Conservation (phyloP, 2,113 vertebrate species). For the Promerops cafer region DNA sequence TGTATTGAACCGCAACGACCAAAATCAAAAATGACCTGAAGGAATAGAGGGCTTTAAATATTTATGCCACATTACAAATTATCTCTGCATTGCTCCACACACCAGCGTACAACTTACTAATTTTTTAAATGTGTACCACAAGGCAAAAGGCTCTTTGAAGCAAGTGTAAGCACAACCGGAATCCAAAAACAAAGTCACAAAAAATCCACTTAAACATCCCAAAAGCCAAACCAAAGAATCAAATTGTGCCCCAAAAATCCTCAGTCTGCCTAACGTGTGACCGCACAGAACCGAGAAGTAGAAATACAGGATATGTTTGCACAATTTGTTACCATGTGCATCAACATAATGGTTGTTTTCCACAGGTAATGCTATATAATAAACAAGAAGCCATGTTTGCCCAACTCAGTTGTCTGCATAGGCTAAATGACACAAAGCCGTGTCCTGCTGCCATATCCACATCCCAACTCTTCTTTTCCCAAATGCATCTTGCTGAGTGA, state of each 20-base stretch:
- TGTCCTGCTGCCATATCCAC: not conserved
- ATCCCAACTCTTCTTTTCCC: not conserved
- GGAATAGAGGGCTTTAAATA: slow-evolving; percentile 16
- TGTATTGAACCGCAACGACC: not conserved
- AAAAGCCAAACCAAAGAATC: not conserved
- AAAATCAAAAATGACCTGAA: slow-evolving; percentile 10
- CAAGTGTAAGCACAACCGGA: not conserved
- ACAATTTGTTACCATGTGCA: not conserved
- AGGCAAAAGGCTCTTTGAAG: not conserved
- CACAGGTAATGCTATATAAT: not conserved
- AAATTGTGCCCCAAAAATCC: not conserved
- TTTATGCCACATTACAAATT: slow-evolving; percentile 1
- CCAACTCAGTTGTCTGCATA: fast-evolving
- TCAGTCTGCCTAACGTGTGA: not conserved
- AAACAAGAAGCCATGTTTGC: fast-evolving
- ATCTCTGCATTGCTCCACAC: not conserved
- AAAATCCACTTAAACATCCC: not conserved
- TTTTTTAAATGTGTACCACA: not conserved
- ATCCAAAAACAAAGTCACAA: not conserved
- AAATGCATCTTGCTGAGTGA: not conserved
- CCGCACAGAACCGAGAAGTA: not conserved
- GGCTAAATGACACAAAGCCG: not conserved
- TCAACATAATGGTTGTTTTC: not conserved
- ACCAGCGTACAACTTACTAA: not conserved
- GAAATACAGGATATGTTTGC: not conserved